Evolutionary conservation across 2,113 vertebrate species (phyloP), one percentile per base, ranked within the genome.

Genomic region (Corythaixoides concolor): DNA sequence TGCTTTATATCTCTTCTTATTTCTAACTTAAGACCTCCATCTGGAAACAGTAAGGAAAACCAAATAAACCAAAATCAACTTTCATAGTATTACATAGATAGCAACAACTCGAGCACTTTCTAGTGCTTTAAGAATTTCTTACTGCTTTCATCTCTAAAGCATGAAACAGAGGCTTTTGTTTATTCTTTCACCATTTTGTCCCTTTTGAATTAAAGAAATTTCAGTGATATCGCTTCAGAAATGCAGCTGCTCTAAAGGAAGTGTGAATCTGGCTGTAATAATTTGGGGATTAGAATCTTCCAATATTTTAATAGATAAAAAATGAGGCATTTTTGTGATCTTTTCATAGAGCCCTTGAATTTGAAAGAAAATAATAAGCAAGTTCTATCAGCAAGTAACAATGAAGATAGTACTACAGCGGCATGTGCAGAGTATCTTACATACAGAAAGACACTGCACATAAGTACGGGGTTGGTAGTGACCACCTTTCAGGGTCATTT

Each of bases 1-100:
- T 94, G 77, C 94, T 86, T 97, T 97, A 86, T 96, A 64, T 96
- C 91, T 97, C 74, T 66, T 78, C 91, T 95, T 92, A 76, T 87
- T 96, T 94, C 95, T 95, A 90, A 91, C 89, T 90, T 85, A 67
- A 95, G 97, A 96, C 75, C 80, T 68, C 89, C 91, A 22, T 97
- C 89, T 97, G 93, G 75, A 78, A 95, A 76, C 30, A 70, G 69
- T 74, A 63, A 85, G 92, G 89, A 87, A 90, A 90, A 95, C 27
- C 76, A 94, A 94, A 89, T 47, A 90, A 91, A 83, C 75, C 27
- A 58, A 92, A 96, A 77, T 85, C 47, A 90, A 64, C 74, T 96
- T 97, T 73, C 47, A 35, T 72, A 43, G 79, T 89, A 47, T 55
- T 97, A 55, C 26, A 30, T 56, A 97, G 83, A 83, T 24, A 85